phyloP scores from a whole-genome alignment of 2,888 invertebrate species.

The Adelphocoris suturalis region DNA sequence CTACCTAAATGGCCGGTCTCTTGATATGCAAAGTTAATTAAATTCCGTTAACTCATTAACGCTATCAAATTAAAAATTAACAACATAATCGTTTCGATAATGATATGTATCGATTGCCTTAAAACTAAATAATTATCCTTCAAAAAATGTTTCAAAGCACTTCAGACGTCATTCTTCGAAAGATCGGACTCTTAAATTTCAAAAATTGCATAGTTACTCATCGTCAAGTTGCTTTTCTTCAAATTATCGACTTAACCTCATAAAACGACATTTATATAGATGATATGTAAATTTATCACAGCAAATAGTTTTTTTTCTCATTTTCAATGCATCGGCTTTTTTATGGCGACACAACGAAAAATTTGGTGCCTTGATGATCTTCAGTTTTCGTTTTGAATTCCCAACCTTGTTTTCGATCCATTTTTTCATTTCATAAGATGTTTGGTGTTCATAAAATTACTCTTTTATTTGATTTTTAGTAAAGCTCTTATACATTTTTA shows the following conservation, averaged over 20 bases:
- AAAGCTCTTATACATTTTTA: too few species aligned
- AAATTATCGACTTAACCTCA: not conserved
- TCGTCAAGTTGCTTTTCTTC: not conserved
- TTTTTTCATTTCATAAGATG: too few species aligned
- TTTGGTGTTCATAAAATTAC: too few species aligned
- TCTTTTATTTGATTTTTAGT: too few species aligned
- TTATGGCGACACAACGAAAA: not conserved
- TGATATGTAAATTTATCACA: constrained; percentile 72
- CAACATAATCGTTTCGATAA: not conserved
- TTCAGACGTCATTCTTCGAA: not conserved
- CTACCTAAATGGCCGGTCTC: constrained; percentile 74
- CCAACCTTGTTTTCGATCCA: constrained; percentile 1
- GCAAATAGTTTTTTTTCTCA: constrained; percentile 54
- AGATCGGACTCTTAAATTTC: not conserved
- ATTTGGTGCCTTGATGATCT: constrained; percentile 54
- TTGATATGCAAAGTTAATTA: constrained; percentile 70
- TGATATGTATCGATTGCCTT: constrained; percentile 39
- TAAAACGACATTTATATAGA: constrained; percentile 55
- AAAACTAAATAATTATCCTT: constrained; percentile 40
- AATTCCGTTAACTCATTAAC: constrained; percentile 5
- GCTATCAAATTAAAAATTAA: not conserved
- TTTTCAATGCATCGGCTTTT: not conserved
- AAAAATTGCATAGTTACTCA: constrained; percentile 12
- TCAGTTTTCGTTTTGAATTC: constrained; percentile 35
- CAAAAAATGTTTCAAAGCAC: constrained; percentile 6